Evolutionary conservation across 2,888 invertebrate genomes (phyloP).

Genomic region (Molanna angustata): DNA sequence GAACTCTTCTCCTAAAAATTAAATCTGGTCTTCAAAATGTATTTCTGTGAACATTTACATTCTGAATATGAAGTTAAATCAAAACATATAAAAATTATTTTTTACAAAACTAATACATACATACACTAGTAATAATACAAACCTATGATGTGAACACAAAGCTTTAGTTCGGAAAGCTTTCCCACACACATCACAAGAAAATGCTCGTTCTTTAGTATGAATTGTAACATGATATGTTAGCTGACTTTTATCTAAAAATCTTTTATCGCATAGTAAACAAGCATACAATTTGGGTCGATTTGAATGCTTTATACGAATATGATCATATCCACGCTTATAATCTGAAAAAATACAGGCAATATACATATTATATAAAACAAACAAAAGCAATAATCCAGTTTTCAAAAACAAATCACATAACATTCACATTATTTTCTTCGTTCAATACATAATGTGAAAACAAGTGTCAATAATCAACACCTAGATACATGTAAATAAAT

Average conservation of each 20-base stretch:
- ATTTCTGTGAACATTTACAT: not conserved
- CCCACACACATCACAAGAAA: slow-evolving; percentile 42
- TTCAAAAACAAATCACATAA: too few relatives aligned
- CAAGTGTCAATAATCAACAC: too few relatives aligned
- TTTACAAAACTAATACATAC: not conserved
- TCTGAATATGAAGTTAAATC: not conserved
- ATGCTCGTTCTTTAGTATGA: slow-evolving; percentile 44
- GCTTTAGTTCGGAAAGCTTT: slow-evolving; percentile 41
- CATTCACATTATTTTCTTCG: too few relatives aligned
- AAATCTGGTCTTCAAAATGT: not conserved
- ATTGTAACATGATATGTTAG: slow-evolving; percentile 38
- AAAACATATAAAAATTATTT: not conserved
- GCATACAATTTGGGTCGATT: slow-evolving; percentile 27
- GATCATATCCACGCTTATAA: slow-evolving; percentile 23
- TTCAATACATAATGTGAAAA: too few relatives aligned
- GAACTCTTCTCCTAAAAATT: slow-evolving; percentile 44
- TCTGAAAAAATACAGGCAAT: too few relatives aligned
- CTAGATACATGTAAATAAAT: too few relatives aligned
- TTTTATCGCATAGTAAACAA: slow-evolving; percentile 42
- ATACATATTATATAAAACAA: too few relatives aligned
- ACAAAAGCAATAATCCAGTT: too few relatives aligned
- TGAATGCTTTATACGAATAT: slow-evolving; percentile 16
- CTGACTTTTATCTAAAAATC: slow-evolving; percentile 39
- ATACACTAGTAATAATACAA: slow-evolving; percentile 31
- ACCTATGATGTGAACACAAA: slow-evolving; percentile 42